phyloP scores from a whole-genome alignment of 1,140 invertebrate genomes.

The Drosophila athabasca region DNA sequence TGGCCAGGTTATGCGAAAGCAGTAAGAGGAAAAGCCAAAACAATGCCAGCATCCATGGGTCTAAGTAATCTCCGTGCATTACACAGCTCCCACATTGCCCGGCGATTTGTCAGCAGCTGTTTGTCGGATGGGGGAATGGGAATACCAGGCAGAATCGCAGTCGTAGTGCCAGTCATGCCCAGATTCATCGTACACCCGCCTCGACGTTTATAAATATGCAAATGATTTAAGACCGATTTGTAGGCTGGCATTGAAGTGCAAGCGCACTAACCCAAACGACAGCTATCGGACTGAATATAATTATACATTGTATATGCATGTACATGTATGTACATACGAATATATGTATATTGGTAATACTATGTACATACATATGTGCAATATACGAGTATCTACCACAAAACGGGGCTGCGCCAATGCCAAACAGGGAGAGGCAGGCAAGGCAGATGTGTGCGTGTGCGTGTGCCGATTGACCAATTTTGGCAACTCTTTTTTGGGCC shows the following conservation, averaged over 20 bases:
- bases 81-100: not conserved
- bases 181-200: conserved; percentile 13
- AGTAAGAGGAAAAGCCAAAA: too few species aligned
- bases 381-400: not conserved
- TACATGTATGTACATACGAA: not conserved
- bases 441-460: not conserved
- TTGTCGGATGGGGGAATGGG: conserved; percentile 13
- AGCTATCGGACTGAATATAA: not conserved
- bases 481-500: conserved; percentile 12
- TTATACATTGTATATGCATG: conserved; percentile 1
- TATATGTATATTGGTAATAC: too few species aligned
- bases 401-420: not conserved
- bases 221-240: conserved; percentile 15
- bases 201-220: conserved; percentile 28
- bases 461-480: conserved; percentile 41
- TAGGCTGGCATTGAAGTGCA: conserved; percentile 43
- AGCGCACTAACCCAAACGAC: not conserved
- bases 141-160: conserved; percentile 22
- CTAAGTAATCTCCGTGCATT: not conserved
- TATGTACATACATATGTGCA: not conserved
- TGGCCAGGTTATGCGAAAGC: too few species aligned
- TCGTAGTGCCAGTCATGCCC: not conserved
- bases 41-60: not conserved
- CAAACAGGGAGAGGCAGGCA: too few species aligned
- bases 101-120: conserved; percentile 8